Evolutionary conservation across 1,140 invertebrate species (phyloP).

Genomic region (Argopecten irradians): DNA sequence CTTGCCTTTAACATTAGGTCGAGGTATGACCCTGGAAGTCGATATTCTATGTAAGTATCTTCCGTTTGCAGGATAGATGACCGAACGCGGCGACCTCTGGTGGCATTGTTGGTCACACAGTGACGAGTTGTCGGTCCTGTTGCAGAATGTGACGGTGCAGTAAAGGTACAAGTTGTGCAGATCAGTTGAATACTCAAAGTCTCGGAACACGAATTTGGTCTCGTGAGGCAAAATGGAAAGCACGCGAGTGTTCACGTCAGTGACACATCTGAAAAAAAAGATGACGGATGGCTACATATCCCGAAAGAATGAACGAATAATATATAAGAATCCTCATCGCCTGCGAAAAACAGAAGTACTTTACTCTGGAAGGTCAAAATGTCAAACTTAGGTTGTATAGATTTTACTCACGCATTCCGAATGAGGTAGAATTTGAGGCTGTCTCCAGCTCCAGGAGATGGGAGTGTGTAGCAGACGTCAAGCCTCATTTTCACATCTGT

Average conservation of each 20-base stretch:
- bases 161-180: constrained; percentile 41
- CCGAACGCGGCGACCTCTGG: neutral
- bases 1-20: neutral
- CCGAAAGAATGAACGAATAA: too few species aligned
- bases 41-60: neutral
- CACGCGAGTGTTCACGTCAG: constrained; percentile 45
- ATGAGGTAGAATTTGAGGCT: constrained; percentile 44
- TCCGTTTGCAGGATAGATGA: neutral
- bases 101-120: constrained; percentile 44
- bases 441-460: neutral
- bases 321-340: too few species aligned
- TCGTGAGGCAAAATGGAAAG: constrained; percentile 52
- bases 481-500: constrained; percentile 45
- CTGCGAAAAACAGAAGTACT: neutral
- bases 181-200: constrained; percentile 48
- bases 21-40: neutral
- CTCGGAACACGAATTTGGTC: constrained; percentile 51
- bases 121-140: constrained; percentile 29
- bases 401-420: constrained; percentile 42
- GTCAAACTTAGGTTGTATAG: neutral
- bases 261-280: constrained; percentile 44
- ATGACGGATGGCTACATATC: neutral
- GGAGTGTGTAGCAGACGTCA: constrained; percentile 39
- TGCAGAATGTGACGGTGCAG: constrained; percentile 52
- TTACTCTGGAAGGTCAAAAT: neutral